Conservation (phyloP, 2,113 vertebrate genomes). For the Thunnus thynnus region DNA sequence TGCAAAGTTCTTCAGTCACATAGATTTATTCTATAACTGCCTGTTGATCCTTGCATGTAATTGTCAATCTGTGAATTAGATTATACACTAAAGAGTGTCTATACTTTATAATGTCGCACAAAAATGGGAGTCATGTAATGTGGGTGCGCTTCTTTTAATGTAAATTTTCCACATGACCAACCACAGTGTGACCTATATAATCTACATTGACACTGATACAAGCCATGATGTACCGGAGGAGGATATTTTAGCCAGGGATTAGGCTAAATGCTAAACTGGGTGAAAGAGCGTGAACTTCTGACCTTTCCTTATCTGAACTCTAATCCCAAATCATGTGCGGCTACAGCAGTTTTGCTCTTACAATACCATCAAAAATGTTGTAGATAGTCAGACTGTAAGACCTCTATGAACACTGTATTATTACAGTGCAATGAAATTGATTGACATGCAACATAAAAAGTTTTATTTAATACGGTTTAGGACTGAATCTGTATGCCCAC, state of each 20-base stretch:
- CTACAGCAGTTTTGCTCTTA: conserved; percentile 16
- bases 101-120: too few relatives aligned
- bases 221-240: not conserved
- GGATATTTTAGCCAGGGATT: conserved; percentile 56
- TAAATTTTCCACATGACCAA: not conserved
- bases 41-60: not conserved
- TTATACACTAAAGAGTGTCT: not conserved
- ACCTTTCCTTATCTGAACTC: conserved; percentile 53
- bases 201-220: conserved; percentile 4
- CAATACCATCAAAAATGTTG: not conserved
- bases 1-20: not conserved
- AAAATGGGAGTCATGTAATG: not conserved
- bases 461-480: not conserved
- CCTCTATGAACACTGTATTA: too few relatives aligned
- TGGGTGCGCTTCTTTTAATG: not conserved
- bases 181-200: not conserved
- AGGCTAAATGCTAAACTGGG: conserved; percentile 63
- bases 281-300: conserved; percentile 62
- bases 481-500: not conserved
- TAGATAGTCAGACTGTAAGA: not conserved
- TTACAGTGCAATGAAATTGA: too few relatives aligned
- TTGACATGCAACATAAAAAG: too few relatives aligned
- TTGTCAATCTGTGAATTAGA: not conserved
- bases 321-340: conserved; percentile 59
- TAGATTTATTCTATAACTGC: not conserved